Evolutionary conservation across 2,113 vertebrate genomes (phyloP).

Genomic region (Lepus europaeus): DNA sequence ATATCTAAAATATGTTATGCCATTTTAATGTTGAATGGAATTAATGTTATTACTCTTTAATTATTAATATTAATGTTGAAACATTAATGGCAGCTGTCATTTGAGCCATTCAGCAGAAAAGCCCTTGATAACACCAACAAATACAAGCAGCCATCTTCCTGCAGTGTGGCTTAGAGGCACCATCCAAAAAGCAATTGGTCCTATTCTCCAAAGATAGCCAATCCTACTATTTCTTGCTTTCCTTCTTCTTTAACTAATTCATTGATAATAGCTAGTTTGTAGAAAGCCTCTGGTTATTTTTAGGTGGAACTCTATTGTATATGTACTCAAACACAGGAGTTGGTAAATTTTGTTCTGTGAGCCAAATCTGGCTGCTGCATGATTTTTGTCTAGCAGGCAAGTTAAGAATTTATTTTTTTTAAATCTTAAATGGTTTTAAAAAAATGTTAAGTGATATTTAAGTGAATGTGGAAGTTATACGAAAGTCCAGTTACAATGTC

Average conservation of each 20-base stretch:
- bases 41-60: neutral
- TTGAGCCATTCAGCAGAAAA: neutral
- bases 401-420: neutral
- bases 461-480: conserved; percentile 43
- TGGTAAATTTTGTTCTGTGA: neutral
- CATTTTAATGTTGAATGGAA: conserved; percentile 16
- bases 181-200: neutral
- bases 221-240: neutral
- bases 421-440: neutral
- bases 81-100: neutral
- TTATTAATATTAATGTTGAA: neutral
- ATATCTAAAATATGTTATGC: neutral
- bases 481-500: neutral
- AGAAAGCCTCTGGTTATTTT: neutral
- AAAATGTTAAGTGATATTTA: neutral
- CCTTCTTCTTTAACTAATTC: neutral
- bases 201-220: neutral
- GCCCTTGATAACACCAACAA: neutral
- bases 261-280: neutral
- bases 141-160: neutral
- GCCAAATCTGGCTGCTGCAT: neutral
- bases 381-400: neutral
- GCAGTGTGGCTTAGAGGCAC: neutral
- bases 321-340: neutral
- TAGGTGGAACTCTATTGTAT: neutral